Percentiles rank a stretch among this genome's conserved stretches.
These are phyloP conservation scores for Hemitrygon akajei DNA, from an alignment of 2,797 vertebrate species.

Conservation along the genomic window DNA sequence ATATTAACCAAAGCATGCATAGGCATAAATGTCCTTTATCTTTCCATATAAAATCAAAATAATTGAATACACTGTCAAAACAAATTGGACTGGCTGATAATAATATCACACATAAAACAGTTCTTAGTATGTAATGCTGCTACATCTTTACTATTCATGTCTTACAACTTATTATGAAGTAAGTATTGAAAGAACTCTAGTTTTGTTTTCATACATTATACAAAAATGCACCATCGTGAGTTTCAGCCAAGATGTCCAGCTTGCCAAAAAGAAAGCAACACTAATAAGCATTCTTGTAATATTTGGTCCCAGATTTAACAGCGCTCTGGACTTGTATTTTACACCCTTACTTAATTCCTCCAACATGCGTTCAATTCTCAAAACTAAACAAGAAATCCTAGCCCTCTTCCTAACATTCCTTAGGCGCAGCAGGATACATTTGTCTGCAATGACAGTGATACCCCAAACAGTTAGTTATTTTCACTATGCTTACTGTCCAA, in stretches of 20 bases:
- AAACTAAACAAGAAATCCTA: not conserved
- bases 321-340: not conserved
- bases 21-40: conserved; percentile 6
- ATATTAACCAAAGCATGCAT: conserved; percentile 16
- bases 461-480: not conserved
- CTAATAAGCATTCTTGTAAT: conserved; percentile 36
- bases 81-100: not conserved
- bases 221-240: conserved; percentile 1
- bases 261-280: conserved; percentile 14
- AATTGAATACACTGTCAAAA: conserved; percentile 16
- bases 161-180: conserved; percentile 23
- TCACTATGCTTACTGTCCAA: not conserved
- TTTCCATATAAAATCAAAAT: not conserved
- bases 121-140: not conserved
- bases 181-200: not conserved
- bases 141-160: not conserved
- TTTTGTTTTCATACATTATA: not conserved
- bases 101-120: not conserved
- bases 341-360: not conserved
- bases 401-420: not conserved
- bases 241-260: not conserved
- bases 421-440: not conserved
- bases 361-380: not conserved
- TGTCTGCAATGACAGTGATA: not conserved
- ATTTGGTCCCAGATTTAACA: conserved; percentile 32